Conservation (phyloP, 2,113 vertebrate species). For the Uria aalge region DNA sequence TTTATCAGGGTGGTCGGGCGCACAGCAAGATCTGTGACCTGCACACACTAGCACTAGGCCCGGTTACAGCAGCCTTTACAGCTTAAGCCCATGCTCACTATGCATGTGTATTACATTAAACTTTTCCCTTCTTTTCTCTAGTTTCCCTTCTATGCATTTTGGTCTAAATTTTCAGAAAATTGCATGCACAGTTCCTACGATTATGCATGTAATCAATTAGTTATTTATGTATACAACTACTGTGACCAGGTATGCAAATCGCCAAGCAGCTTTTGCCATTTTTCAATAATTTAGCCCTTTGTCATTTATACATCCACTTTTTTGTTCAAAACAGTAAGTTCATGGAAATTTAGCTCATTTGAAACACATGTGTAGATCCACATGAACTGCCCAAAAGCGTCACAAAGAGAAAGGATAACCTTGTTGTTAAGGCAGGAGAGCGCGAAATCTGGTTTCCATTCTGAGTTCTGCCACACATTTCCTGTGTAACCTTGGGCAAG, state of each 20-base stretch:
- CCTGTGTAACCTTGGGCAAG: slow-evolving; percentile 66
- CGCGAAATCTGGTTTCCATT: slow-evolving; percentile 67
- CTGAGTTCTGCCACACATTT: slow-evolving; percentile 57
- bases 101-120: background rate
- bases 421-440: slow-evolving; percentile 57
- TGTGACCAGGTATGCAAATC: slow-evolving; percentile 58
- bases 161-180: slow-evolving; percentile 7
- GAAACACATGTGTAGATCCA: slow-evolving; percentile 47
- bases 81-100: background rate
- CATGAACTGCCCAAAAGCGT: background rate
- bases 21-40: background rate
- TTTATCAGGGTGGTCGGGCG: background rate
- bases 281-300: background rate
- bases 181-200: background rate
- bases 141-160: background rate
- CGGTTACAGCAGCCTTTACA: background rate
- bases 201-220: slow-evolving; percentile 44
- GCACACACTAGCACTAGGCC: background rate
- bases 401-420: slow-evolving; percentile 62
- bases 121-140: background rate
- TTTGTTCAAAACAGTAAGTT: background rate
- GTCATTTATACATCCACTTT: background rate
- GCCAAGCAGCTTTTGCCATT: background rate
- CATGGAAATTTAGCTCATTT: slow-evolving; percentile 60
- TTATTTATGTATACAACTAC: background rate